These are phyloP conservation scores for Brachionus paranguensis DNA, from an alignment of 1,140 invertebrate genomes.

Conservation along the genomic window DNA sequence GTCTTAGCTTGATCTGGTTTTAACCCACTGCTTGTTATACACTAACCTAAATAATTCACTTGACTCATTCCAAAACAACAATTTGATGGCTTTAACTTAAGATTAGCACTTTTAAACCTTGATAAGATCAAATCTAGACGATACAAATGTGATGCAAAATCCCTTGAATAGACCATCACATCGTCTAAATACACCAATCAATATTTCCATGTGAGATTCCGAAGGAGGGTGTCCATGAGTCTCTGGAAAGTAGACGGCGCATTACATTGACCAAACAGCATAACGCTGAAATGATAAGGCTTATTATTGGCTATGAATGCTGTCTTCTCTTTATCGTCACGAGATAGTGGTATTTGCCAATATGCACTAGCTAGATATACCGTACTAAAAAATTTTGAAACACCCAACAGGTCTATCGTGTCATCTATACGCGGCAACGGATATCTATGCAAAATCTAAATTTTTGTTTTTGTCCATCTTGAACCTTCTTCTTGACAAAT, in stretches of 20 bases:
- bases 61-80: background rate
- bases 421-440: conserved; percentile 31
- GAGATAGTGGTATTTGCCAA: background rate
- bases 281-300: conserved; percentile 28
- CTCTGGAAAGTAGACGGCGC: conserved; percentile 48
- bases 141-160: conserved; percentile 3
- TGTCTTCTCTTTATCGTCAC: conserved; percentile 17
- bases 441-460: conserved; percentile 42
- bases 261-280: conserved; percentile 43
- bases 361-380: background rate
- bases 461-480: conserved; percentile 40
- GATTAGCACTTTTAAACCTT: conserved; percentile 40
- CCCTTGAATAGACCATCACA: background rate
- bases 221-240: conserved; percentile 45
- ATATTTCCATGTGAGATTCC: conserved; percentile 35
- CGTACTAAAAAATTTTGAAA: background rate
- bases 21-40: conserved; percentile 42
- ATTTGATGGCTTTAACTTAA: conserved; percentile 40
- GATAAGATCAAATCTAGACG: background rate
- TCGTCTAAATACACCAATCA: conserved; percentile 30
- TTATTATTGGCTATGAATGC: conserved; percentile 32
- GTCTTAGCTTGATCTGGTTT: conserved; percentile 40
- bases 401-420: background rate
- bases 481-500: background rate
- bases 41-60: conserved; percentile 42